These are phyloP conservation scores for Mythimna impura DNA, from an alignment of 2,888 invertebrate species.

Conservation along the genomic window DNA sequence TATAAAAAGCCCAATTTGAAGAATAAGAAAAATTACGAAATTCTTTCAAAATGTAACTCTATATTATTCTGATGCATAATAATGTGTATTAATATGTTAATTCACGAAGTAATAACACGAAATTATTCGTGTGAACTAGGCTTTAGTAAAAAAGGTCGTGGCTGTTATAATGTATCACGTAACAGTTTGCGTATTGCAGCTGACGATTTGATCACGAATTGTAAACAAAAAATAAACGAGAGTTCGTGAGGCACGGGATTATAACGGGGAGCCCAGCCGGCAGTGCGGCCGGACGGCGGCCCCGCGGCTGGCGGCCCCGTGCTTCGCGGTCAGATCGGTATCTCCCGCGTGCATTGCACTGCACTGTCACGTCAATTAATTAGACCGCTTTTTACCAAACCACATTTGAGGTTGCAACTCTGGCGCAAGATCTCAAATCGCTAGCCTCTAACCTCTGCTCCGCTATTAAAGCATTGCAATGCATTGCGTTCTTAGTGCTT, in stretches of 20 bases:
- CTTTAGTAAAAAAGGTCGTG: constrained; percentile 60
- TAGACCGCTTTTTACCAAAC: constrained; percentile 57
- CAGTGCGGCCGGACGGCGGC: background rate
- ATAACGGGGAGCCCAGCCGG: constrained; percentile 12
- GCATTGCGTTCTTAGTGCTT: constrained; percentile 34
- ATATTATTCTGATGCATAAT: constrained; percentile 51
- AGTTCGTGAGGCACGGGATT: constrained; percentile 50
- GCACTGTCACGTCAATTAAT: constrained; percentile 54
- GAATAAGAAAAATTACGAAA: constrained; percentile 49
- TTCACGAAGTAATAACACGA: constrained; percentile 61
- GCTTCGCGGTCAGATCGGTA: constrained; percentile 34
- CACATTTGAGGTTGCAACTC: constrained; percentile 45
- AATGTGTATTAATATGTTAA: constrained; percentile 63
- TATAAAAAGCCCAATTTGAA: constrained; percentile 47
- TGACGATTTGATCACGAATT: constrained; percentile 66
- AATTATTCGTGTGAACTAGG: constrained; percentile 70
- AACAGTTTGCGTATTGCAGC: constrained; percentile 63
- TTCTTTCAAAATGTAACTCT: constrained; percentile 37
- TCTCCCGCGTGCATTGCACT: constrained; percentile 43
- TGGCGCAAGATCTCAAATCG: constrained; percentile 44
- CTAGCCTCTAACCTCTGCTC: constrained; percentile 39
- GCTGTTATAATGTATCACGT: constrained; percentile 65
- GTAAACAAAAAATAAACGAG: constrained; percentile 62
- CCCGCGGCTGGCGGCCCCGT: constrained; percentile 6
- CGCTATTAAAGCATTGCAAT: constrained; percentile 44